phyloP scores from a whole-genome alignment of 2,888 invertebrate species.

The Amphiduros pacificus region DNA sequence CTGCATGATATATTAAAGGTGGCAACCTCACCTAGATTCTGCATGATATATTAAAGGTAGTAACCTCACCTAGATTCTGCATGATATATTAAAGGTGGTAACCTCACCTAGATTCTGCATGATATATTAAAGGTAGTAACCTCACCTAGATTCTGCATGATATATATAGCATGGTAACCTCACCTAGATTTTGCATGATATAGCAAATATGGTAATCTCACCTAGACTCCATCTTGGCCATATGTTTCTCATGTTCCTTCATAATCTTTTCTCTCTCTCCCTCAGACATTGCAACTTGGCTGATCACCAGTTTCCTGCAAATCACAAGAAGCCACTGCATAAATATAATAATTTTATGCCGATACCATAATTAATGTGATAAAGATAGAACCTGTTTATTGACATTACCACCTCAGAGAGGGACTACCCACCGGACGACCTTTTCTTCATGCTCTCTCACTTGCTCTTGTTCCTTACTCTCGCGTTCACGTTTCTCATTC shows the following conservation, averaged over 20 bases:
- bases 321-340: too few relatives aligned
- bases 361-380: not conserved
- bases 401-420: not conserved
- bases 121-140: too few relatives aligned
- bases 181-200: too few relatives aligned
- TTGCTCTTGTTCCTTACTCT: slow-evolving; percentile 47
- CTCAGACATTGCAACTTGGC: slow-evolving; percentile 55
- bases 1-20: too few relatives aligned
- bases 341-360: not conserved
- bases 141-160: too few relatives aligned
- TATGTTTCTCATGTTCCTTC: slow-evolving; percentile 56
- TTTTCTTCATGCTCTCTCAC: slow-evolving; percentile 51
- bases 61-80: too few relatives aligned
- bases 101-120: too few relatives aligned
- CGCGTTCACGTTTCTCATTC: slow-evolving; percentile 39
- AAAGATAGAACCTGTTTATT: not conserved
- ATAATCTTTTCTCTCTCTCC: slow-evolving; percentile 50
- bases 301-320: slow-evolving; percentile 47
- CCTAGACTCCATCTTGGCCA: slow-evolving; percentile 57
- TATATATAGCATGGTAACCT: too few relatives aligned
- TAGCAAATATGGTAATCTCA: slow-evolving; percentile 28
- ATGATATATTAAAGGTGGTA: too few relatives aligned
- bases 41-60: too few relatives aligned
- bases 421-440: slow-evolving; percentile 39
- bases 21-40: too few relatives aligned